Base-by-base conservation (phyloP, 2,888 invertebrate species). In the Pogonocherus hispidulus region DNA sequence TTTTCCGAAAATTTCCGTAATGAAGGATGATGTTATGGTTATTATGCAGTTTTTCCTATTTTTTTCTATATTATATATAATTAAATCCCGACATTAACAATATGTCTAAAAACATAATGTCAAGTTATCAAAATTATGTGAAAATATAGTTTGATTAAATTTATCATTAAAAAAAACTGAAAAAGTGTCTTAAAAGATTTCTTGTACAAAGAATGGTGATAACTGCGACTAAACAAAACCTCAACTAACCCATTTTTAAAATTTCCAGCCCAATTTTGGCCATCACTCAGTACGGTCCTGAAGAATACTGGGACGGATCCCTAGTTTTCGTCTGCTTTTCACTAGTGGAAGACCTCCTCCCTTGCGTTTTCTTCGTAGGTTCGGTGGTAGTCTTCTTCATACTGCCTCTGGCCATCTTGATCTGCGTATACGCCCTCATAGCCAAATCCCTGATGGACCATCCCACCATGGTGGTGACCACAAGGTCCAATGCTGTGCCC, bases 361-460 rank as follows among this genome's bases (percentile, higher is more conserved):
- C 93, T 51, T 91, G 92, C 18, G 86, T 92, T 55, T 97, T 93
- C 88, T 94, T 95, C 87, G 88, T 95, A 74, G 89, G 91, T 73
- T 93, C 92, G 79, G 93, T 95, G 78, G 89, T 92, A 0, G 79
- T 94, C 64, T 97, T 97, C 88, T 97, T 96, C 87, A 90, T 94
- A 78, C 84, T 96, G 47, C 97, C 97, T 0, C 89, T 96, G 57
- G 89, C 92, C 70, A 91, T 96, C 44, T 89, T 97, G 16, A 88
- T 96, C 18, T 89, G 93, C 22, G 87, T 97, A 23, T 97, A 97
- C 87, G 92, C 93, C 71, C 90, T 95, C 76, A 96, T 96, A 76
- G 94, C 95, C 19, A 91, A 91, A 77, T 94, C 95, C 81, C 88
- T 96, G 71, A 93, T 96, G 92, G 91, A 93, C 55, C 84, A 84